These are phyloP conservation scores for Shinisaurus crocodilurus DNA, from an alignment of 2,113 vertebrate genomes.

Conservation along the genomic window DNA sequence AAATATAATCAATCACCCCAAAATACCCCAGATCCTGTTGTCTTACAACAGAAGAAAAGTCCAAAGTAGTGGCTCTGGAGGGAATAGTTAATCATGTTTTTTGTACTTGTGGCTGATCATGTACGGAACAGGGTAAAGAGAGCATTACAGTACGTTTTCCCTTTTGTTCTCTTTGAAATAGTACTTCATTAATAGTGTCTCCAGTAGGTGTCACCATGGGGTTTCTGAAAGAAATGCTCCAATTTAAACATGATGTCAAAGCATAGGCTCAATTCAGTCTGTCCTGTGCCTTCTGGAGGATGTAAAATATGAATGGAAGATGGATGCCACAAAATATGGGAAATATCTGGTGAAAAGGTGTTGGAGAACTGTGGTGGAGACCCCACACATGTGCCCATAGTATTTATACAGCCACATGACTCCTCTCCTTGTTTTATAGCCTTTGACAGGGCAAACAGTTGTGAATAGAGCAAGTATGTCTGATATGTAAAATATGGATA, in stretches of 20 bases:
- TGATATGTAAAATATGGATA: not conserved
- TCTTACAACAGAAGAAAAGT: not conserved
- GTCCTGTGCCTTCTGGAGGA: not conserved
- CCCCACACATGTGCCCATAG: not conserved
- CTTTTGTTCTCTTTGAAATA: not conserved
- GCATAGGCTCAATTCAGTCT: not conserved
- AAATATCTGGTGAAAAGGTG: not conserved
- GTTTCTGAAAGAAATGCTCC: conserved; percentile 49
- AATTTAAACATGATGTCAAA: not conserved
- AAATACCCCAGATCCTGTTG: not conserved
- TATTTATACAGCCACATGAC: not conserved
- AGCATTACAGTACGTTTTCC: not conserved
- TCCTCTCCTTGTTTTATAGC: not conserved
- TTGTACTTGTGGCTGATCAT: not conserved
- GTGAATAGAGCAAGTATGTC: not conserved
- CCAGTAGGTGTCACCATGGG: conserved; percentile 75
- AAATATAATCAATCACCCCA: too few species aligned
- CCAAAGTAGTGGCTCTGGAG: too few species aligned
- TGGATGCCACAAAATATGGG: not conserved
- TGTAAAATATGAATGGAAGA: not conserved
- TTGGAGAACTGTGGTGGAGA: not conserved
- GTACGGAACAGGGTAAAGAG: conserved; percentile 9
- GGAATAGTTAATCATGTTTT: not conserved
- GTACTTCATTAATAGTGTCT: not conserved
- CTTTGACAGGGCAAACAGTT: not conserved